Base-by-base conservation (phyloP, 37 sponge, comb jelly and placozoan genomes). In the Ianthella basta region DNA sequence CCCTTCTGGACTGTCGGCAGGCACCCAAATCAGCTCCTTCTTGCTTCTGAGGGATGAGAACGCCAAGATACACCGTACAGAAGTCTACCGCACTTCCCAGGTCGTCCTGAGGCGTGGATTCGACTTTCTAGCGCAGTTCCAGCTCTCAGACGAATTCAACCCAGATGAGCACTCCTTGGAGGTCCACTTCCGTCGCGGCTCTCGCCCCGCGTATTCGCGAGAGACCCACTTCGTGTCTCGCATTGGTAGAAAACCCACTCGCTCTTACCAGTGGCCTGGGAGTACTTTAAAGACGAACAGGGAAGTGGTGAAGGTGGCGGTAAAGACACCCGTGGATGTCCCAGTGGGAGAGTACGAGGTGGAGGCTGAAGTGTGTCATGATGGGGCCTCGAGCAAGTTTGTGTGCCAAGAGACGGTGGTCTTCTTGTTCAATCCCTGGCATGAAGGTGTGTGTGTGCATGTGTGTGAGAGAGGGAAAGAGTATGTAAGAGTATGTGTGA, bases 401-500 rank as follows among this genome's bases (percentile, higher is more conserved):
- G 73, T 20, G 39, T 33, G 39, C 20, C 40, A 23, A 14, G 40
- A 37, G 14, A 72, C 16, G 13, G 35, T 72, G 73, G 73, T 40
- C 13, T 37, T 72, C 73, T 40, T 72, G 40, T 72, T 72, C 73
- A 72, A 72, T 37, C 73, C 73, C 37, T 72, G 73, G 73, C 50
- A 78, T 24, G 75, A 82, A n/a, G 83, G 91, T 87, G 34, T 34
- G 85, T 79, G 36, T 83, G 78, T 74, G 39, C 56, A 59, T 34
- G 40, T 79, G 69, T 61, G 66, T 79, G n/a, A n/a, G n/a, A n/a
- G n/a, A n/a, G n/a, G n/a, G n/a, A n/a, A n/a, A n/a, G n/a, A n/a
- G n/a, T n/a, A n/a, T 79, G 63, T 74, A 36, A 29, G 66, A 29
- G 66, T 64, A 30, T 64, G 66, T 64, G 66, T 64, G 66, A n/a